Base-by-base conservation (phyloP, 2,113 vertebrate species). In the Oxyruncus cristatus region DNA sequence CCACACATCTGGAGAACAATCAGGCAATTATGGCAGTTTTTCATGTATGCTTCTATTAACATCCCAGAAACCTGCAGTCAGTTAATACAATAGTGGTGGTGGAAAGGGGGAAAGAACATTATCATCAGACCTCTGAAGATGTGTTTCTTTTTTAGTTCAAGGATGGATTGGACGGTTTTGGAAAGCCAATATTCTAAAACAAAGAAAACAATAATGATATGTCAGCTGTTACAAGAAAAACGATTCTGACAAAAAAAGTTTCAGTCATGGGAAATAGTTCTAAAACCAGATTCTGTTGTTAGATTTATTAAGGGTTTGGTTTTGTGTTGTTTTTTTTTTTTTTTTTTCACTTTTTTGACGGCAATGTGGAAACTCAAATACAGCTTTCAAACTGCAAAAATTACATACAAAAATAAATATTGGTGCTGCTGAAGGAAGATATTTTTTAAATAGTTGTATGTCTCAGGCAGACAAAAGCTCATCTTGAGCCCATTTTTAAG, bases 371-470 rank as follows among this genome's bases (percentile, higher is more conserved):
- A 70, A 65, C 47, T 62, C 63, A 93, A 96, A 88, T 76, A 49
- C 94, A 94, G 80, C 84, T 84, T 80, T 93, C 79, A 84, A 85
- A 91, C 76, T 94, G 52, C 23, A 93, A 95, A 97, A 92, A 85
- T 91, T 55, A 20, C 55, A 84, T 71, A 88, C 95, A 85, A 93
- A 96, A 96, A 95, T 91, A 97, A 97, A 96, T 65, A 96, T 33
- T 84, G 44, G 24, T 79, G 73, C 47, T 95, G 46, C 79, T 85
- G 91, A 92, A 86, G 58, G 47, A 94, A 84, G 73, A 87, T 85
- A 59, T 85, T 95, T 82, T 95, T 91, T 49, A 74, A 73, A 87
- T 68, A 65, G 35, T 46, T 67, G 14, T 67, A 65, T 53, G 58
- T 61, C 37, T 84, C 61, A 89, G 39, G 49, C 47, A 91, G 65